These are phyloP conservation scores for Eupithecia subumbrata DNA, from an alignment of 2,888 invertebrate species.

Conservation along the genomic window DNA sequence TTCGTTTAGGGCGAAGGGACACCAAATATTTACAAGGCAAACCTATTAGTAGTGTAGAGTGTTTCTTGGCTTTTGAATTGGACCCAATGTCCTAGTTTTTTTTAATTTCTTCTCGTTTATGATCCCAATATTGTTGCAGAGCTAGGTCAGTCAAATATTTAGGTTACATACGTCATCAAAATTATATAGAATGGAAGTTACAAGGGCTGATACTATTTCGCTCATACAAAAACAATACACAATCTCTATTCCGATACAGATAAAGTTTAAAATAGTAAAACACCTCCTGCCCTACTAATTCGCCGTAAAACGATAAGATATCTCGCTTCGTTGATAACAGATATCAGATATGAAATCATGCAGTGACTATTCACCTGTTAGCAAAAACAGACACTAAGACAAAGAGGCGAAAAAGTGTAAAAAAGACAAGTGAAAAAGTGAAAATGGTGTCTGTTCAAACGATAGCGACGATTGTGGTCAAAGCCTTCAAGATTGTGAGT, in stretches of 20 bases:
- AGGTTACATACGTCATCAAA: conserved; percentile 42
- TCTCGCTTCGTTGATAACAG: conserved; percentile 67
- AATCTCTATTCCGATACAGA: conserved; percentile 32
- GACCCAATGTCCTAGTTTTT: background rate
- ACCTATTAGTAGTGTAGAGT: background rate
- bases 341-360: conserved; percentile 71
- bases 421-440: conserved; percentile 53
- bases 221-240: conserved; percentile 33
- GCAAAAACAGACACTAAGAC: conserved; percentile 68
- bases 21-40: conserved; percentile 17
- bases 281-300: conserved; percentile 77
- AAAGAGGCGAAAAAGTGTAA: conserved; percentile 52
- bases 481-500: conserved; percentile 92
- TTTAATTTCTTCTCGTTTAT: background rate
- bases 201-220: conserved; percentile 43
- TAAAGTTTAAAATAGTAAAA: conserved; percentile 44
- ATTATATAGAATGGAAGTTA: conserved; percentile 48
- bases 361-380: conserved; percentile 68
- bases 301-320: conserved; percentile 76
- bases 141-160: conserved; percentile 25
- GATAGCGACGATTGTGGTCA: conserved; percentile 91
- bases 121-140: conserved; percentile 1
- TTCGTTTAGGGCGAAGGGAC: conserved; percentile 25
- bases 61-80: conserved; percentile 2
- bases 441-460: conserved; percentile 93